A percentile compares a stretch with the other conserved stretches of the same genome.
Evolutionary conservation across 2,797 vertebrate species (phyloP).

Genomic region (Percopsis omiscomaycus): DNA sequence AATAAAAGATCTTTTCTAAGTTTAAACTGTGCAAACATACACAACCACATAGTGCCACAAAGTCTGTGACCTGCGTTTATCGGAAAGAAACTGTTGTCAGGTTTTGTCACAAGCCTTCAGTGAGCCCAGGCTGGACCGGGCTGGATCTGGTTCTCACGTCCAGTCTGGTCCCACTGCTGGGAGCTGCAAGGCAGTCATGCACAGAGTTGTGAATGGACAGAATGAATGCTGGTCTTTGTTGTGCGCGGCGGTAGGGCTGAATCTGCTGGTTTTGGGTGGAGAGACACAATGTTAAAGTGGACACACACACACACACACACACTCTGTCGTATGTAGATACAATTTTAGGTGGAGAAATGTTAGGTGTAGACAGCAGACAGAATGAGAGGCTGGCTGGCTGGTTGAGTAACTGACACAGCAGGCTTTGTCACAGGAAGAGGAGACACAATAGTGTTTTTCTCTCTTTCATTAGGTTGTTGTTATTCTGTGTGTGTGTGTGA

Average conservation of each 20-base stretch:
- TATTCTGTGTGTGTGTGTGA: constrained; percentile 8
- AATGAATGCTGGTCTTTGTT: constrained; percentile 50
- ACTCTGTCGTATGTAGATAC: not conserved
- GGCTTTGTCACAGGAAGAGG: constrained; percentile 31
- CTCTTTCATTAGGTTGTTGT: constrained; percentile 44
- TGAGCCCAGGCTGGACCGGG: not conserved
- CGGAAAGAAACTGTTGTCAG: no score
- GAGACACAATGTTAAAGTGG: no score
- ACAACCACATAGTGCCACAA: no score
- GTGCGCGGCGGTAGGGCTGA: not conserved
- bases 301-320: constrained; percentile 19
- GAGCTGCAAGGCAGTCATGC: constrained; percentile 30
- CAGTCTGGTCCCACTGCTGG: constrained; percentile 8
- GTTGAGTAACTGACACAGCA: constrained; percentile 47
- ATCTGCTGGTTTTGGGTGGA: constrained; percentile 16
- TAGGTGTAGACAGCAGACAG: constrained; percentile 30
- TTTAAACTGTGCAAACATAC: no score
- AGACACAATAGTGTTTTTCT: constrained; percentile 52
- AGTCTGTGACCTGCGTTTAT: no score
- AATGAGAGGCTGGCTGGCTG: constrained; percentile 47
- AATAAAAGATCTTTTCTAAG: no score
- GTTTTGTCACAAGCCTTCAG: no score
- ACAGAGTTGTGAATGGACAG: constrained; percentile 43
- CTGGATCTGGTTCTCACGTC: constrained; percentile 15
- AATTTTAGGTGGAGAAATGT: not conserved